These are phyloP conservation scores for Agriotes lineatus DNA, from an alignment of 2,888 invertebrate genomes.

Conservation along the genomic window DNA sequence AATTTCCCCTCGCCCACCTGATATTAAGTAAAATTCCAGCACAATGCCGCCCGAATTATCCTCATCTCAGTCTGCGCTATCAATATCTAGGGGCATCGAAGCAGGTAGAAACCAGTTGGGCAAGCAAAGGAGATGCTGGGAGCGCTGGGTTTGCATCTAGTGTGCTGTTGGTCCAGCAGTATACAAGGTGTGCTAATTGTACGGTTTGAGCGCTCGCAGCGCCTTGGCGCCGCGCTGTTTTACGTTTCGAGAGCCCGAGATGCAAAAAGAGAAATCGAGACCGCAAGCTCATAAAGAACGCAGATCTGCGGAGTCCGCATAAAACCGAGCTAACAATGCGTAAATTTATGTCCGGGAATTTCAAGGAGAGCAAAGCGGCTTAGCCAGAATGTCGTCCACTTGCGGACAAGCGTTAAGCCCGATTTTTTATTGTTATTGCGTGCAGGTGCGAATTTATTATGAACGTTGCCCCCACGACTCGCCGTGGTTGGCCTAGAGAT, in stretches of 20 bases:
- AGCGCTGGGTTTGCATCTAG: not conserved
- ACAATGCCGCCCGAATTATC: not conserved
- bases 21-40: not conserved
- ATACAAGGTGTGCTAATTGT: conserved; percentile 14
- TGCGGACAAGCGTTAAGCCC: not conserved
- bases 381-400: not conserved
- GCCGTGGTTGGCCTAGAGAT: too few species aligned
- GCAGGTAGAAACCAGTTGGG: not conserved
- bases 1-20: not conserved
- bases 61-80: conserved; percentile 3
- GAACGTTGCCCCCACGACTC: too few species aligned
- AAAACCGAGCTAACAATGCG: conserved; percentile 6
- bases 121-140: not conserved
- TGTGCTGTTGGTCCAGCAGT: not conserved
- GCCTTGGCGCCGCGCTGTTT: conserved; percentile 9
- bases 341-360: conserved; percentile 8
- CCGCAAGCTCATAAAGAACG: conserved; percentile 12
- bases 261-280: too few species aligned
- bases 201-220: not conserved
- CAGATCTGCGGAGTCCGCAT: conserved; percentile 1
- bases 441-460: not conserved
- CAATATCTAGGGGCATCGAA: not conserved
- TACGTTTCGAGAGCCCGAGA: not conserved
- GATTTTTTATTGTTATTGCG: not conserved
- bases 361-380: conserved; percentile 7